A percentile compares a stretch with the other conserved stretches of the same genome.
phyloP scores from a whole-genome alignment of 2,797 vertebrate genomes.

The Neosilurus hyrtlii region DNA sequence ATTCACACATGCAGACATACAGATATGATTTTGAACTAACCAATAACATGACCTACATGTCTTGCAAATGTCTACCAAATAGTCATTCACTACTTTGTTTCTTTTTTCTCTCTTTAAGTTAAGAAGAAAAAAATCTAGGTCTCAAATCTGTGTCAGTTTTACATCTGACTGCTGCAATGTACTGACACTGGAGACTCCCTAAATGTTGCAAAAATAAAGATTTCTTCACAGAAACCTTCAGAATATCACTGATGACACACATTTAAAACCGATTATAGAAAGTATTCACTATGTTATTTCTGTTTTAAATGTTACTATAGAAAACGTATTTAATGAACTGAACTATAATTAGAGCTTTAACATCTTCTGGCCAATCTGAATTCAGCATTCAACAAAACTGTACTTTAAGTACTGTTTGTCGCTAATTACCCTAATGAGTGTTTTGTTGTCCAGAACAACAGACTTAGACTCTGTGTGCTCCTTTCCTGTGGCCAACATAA shows the following conservation, averaged over 20 bases:
- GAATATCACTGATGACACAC: not conserved
- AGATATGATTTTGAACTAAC: too few relatives aligned
- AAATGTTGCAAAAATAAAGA: not conserved
- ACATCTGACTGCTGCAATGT: not conserved
- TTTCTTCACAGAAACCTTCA: not conserved
- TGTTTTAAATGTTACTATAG: not conserved
- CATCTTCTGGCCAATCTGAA: not conserved
- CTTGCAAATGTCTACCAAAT: too few relatives aligned
- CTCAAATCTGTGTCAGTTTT: not conserved
- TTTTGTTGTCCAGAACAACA: constrained; percentile 61
- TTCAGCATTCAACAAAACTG: not conserved
- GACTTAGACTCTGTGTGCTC: constrained; percentile 73
- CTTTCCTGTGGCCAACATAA: constrained; percentile 84
- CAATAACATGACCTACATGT: too few relatives aligned
- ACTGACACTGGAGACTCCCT: not conserved
- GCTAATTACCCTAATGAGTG: not conserved
- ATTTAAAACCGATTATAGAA: not conserved
- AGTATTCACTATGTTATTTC: not conserved
- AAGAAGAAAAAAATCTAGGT: not conserved
- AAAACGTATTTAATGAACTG: not conserved
- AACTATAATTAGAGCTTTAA: not conserved
- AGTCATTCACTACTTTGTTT: not conserved
- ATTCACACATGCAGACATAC: too few relatives aligned
- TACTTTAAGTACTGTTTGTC: not conserved
- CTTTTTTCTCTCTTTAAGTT: not conserved